phyloP scores from a whole-genome alignment of 2,797 vertebrate species.

The Prionace glauca region DNA sequence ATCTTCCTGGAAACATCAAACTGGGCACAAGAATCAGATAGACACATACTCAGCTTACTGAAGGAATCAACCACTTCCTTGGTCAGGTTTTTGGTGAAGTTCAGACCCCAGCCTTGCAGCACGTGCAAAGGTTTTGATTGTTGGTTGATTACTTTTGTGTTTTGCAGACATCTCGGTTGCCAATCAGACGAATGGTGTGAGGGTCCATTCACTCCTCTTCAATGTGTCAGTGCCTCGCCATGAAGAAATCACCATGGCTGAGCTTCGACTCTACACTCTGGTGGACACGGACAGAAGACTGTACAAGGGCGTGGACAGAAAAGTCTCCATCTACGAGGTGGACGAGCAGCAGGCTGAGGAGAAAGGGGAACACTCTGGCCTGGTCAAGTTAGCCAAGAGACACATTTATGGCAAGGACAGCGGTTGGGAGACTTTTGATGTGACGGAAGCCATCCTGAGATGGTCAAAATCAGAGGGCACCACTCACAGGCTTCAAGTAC shows the following conservation, averaged over 20 bases:
- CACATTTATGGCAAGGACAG: constrained; percentile 77
- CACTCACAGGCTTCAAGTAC: constrained; percentile 80
- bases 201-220: constrained; percentile 84
- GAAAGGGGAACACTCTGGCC: neutral
- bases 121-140: neutral
- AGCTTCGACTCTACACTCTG: constrained; percentile 86
- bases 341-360: constrained; percentile 49
- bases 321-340: constrained; percentile 82
- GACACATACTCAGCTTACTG: neutral
- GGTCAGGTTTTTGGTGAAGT: neutral
- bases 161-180: constrained; percentile 68
- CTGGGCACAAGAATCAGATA: neutral
- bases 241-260: constrained; percentile 78
- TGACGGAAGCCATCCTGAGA: constrained; percentile 71
- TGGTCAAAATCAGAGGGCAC: constrained; percentile 72
- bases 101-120: neutral
- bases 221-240: constrained; percentile 88
- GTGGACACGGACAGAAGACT: constrained; percentile 77
- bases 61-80: neutral
- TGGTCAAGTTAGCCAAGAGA: constrained; percentile 66
- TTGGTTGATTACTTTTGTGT: neutral
- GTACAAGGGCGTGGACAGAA: constrained; percentile 75
- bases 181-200: constrained; percentile 60
- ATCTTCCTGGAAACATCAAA: neutral
- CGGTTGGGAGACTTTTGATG: constrained; percentile 88